Base-by-base conservation (phyloP, 2,113 vertebrate species). In the Lepus europaeus region DNA sequence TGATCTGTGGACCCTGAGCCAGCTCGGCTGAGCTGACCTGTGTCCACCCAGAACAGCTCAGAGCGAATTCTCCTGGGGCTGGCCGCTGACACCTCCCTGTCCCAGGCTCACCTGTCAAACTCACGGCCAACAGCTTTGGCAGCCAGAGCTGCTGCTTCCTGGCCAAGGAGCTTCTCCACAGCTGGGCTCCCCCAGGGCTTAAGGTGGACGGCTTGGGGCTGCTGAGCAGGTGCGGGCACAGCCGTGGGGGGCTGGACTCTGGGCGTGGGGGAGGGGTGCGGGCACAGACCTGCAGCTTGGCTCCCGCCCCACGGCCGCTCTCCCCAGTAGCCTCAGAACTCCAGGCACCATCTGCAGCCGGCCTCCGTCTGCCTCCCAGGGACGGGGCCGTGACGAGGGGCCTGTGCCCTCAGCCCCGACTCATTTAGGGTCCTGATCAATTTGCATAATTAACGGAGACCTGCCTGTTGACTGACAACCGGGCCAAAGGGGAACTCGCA, bases 391-490 rank as follows among this genome's bases (percentile, higher is more conserved):
- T 98, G 98, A 99, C 99, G 98, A 98, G 99, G 97, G 98, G 98
- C 98, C 98, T 98, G 97, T 98, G 98, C 97, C 98, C 98, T 98
- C 1, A 97, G 98, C 98, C 97, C 98, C 98, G 98, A 98, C 99
- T 99, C 98, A 98, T 98, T 99, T 98, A 98, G 98, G 98, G 97
- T 97, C 92, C 97, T 98, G 96, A 98, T 98, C 98, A 98, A 98
- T 98, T 98, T 56, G 93, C 97, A 98, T 98, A 98, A 98, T 98
- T 98, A 98, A 98, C 98, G 98, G 99, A 99, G 98, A 98, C 97
- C 98, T 97, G 97, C 96, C 94, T 97, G 98, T 98, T 97, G 98
- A 99, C 99, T 98, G 98, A 97, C 81, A 2, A 23, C 81, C 89
- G 59, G 95, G 3, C 61, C 4, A 23, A 66, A 95, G 93, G 72